Evolutionary conservation across 2,888 invertebrate genomes (phyloP), one percentile per base, ranked within the genome.

Genomic region (Mimachlamys varia): DNA sequence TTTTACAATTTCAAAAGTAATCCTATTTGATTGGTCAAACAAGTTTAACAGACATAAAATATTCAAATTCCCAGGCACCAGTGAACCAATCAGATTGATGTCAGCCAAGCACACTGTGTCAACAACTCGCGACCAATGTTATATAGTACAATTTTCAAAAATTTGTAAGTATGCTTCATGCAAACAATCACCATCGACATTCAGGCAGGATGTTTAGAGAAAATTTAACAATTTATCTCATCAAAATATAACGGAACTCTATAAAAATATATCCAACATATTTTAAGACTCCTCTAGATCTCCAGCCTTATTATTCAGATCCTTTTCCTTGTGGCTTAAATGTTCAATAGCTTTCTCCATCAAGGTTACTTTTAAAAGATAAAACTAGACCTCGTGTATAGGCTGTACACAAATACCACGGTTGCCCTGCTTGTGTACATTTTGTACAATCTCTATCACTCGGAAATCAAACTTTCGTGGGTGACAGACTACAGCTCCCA

Each of bases 301-400:
- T 76, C 22, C 27, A 33, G 12, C 22, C 27, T 33, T 27, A 27
- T 33, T 76, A 76, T 62, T 62, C 22, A 62, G 62, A 76, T 4
- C 33, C 27, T 33, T 76, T 76, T 76, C 76, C 76, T 2, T 22
- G 33, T 76, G 76, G 76, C 33, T 76, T n/a, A 62, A n/a, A 62
- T n/a, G 62, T 76, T 76, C 76, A 76, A 76, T 76, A 76, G 76
- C 33, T 76, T n/a, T n/a, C 27, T 76, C 76, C 15, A 10, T 33
- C 76, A 76, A 76, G 76, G 76, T 76, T 27, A 76, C 33, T 33
- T 76, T 33, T 76, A 76, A 76, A 76, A 76, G 76, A 76, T 76
- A 76, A 76, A 76, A 76, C 12, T 19, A 76, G 27, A 76, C 27
- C 33, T 76, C 76, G 13, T 33, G 76, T 76, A 76, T 33, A n/a